These are phyloP conservation scores for Eucidaris tribuloides DNA, from an alignment of 35 echinoderm and acorn worm species.

Conservation along the genomic window DNA sequence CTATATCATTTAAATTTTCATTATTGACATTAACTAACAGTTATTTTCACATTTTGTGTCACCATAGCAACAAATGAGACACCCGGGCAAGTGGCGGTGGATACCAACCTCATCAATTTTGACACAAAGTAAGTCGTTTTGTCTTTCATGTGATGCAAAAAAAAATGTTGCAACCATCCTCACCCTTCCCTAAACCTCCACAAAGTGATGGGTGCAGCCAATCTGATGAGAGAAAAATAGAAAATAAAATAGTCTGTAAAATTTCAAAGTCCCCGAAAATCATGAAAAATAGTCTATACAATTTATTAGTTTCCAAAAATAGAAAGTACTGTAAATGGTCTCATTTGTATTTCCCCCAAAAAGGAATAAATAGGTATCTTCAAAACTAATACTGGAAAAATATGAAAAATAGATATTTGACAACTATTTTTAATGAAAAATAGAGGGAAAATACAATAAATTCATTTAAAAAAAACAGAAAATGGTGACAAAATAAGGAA, in stretches of 20 bases:
- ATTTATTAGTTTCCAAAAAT: not conserved
- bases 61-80: not conserved
- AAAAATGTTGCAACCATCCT: not conserved
- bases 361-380: too few relatives aligned
- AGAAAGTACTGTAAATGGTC: too few relatives aligned
- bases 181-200: not conserved
- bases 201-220: not conserved
- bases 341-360: too few relatives aligned
- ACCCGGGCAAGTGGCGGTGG: conserved; percentile 33
- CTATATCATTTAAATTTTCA: not conserved
- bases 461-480: too few relatives aligned
- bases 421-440: too few relatives aligned
- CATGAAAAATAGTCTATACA: too few relatives aligned
- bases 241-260: not conserved
- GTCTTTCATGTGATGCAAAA: not conserved
- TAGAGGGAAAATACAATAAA: too few relatives aligned
- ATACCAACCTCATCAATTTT: conserved; percentile 91
- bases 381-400: too few relatives aligned
- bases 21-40: not conserved
- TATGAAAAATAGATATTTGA: too few relatives aligned
- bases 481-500: too few relatives aligned
- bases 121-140: conserved; percentile 78
- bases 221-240: not conserved
- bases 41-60: not conserved
- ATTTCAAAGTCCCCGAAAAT: not conserved